Base-by-base conservation (phyloP, 2,888 invertebrate species). In the Leptopilina drosophilae region DNA sequence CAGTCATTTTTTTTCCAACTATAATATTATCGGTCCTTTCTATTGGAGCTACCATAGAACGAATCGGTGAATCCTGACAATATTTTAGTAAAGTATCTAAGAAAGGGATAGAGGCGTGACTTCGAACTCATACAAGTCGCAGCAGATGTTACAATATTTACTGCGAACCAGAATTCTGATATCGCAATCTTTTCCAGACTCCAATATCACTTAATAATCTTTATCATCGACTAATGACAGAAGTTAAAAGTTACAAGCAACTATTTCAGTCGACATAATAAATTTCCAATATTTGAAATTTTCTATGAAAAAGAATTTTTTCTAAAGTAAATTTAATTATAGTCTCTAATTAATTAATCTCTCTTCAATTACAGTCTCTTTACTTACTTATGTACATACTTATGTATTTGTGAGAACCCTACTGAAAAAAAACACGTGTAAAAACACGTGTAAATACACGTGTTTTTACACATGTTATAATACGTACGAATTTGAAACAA, bases 81-180 rank as follows among this genome's bases (percentile, higher is more conserved):
- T 89, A 87, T 89, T 89, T 88, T 85, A 88, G 85, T 84, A 86
- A 88, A 88, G 87, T 89, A 89, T 88, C 86, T 85, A 85, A 87
- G 85, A 88, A 87, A 86, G 83, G 84, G 86, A 84, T 80, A 84
- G 86, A 87, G 85, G 87, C 88, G 89, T 89, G 89, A 89, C 89
- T 20, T 89, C 85, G 88, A 89, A 88, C 86, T 83, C 87, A 87
- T 88, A 89, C 87, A 87, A 89, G 88, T 88, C 83, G 84, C 85
- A 80, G 88, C 90, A 90, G 90, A 89, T 90, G 90, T 88, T 90
- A 87, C 90, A 88, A 88, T 90, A 90, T 90, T 90, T 89, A 90
- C 88, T 88, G 88, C 87, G 76, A 62, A 69, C 49, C 12, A 77
- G 76, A 77, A 64, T 76, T 62, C 59, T 62, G 62, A 79, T 79